A percentile compares a stretch with the other conserved stretches of the same genome.
These are phyloP conservation scores for Vanessa atalanta DNA, from an alignment of 1,140 invertebrate genomes.

Conservation along the genomic window DNA sequence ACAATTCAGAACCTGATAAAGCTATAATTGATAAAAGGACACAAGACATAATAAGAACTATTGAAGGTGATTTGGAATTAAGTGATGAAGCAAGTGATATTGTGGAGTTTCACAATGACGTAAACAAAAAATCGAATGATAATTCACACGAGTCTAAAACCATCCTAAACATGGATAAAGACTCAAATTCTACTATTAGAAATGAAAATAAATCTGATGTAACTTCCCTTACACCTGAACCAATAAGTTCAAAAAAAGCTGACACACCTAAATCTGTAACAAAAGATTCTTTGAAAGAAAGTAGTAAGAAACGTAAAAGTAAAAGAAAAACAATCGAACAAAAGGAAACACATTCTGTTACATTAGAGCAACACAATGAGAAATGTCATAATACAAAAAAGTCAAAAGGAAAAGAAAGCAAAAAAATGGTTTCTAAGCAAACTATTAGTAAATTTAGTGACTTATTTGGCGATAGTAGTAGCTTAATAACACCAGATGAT, in stretches of 20 bases:
- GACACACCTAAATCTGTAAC: constrained; percentile 9
- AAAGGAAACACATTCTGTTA: constrained; percentile 25
- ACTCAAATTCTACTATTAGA: neutral
- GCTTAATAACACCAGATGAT: constrained; percentile 71
- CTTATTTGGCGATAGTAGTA: constrained; percentile 70
- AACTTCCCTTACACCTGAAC: neutral
- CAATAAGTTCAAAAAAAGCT: constrained; percentile 6
- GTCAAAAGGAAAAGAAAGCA: constrained; percentile 26
- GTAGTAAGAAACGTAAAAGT: constrained; percentile 39
- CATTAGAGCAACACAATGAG: constrained; percentile 13
- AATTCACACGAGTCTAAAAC: neutral
- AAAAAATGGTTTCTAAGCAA: constrained; percentile 27
- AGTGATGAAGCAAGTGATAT: constrained; percentile 69
- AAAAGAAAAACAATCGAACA: constrained; percentile 35
- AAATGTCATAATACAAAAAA: constrained; percentile 27
- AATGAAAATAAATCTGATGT: constrained; percentile 3
- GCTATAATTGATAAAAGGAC: constrained; percentile 26
- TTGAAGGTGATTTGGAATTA: constrained; percentile 66
- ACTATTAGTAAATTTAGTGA: constrained; percentile 61
- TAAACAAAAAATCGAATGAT: constrained; percentile 12
- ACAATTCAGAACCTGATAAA: constrained; percentile 9
- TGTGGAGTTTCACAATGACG: constrained; percentile 36
- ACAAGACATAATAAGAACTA: constrained; percentile 35
- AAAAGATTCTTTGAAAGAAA: constrained; percentile 23
- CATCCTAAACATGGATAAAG: constrained; percentile 4